These are phyloP conservation scores for Gorilla gorilla DNA, from an alignment of 2,113 vertebrate species.

Conservation along the genomic window DNA sequence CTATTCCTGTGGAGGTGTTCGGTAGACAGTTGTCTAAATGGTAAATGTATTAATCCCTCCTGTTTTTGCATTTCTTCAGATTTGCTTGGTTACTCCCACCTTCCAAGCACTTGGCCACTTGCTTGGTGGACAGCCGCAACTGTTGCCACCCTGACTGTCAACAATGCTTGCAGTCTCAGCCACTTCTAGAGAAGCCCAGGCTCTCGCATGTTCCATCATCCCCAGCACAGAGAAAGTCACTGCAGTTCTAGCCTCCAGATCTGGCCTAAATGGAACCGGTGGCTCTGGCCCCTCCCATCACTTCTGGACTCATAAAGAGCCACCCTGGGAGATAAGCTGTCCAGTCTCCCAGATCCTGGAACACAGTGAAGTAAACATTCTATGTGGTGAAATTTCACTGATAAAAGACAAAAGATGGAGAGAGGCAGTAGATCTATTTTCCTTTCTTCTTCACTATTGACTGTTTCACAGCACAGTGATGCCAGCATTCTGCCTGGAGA, in stretches of 20 bases:
- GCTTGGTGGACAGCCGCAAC: neutral
- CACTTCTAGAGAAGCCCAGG: neutral
- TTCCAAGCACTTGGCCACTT: neutral
- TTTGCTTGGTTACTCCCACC: neutral
- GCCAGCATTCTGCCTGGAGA: neutral
- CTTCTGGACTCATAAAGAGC: neutral
- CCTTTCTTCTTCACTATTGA: neutral
- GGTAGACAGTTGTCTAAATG: neutral
- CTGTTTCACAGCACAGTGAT: neutral
- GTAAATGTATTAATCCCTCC: neutral
- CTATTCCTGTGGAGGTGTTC: neutral
- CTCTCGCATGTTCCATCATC: neutral
- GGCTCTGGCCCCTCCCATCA: neutral
- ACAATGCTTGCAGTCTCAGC: neutral
- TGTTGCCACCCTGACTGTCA: neutral
- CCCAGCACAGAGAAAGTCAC: neutral
- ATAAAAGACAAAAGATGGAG: neutral
- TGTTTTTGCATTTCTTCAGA: neutral
- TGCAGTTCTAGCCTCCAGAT: neutral
- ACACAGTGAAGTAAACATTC: neutral
- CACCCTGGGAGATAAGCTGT: accelerated
- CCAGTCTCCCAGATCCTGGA: neutral
- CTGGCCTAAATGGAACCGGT: too few relatives aligned
- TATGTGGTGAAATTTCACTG: neutral
- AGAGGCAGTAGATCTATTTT: neutral